Evolutionary conservation across 2,888 invertebrate species (phyloP).

Genomic region (Dendrolimus pini): DNA sequence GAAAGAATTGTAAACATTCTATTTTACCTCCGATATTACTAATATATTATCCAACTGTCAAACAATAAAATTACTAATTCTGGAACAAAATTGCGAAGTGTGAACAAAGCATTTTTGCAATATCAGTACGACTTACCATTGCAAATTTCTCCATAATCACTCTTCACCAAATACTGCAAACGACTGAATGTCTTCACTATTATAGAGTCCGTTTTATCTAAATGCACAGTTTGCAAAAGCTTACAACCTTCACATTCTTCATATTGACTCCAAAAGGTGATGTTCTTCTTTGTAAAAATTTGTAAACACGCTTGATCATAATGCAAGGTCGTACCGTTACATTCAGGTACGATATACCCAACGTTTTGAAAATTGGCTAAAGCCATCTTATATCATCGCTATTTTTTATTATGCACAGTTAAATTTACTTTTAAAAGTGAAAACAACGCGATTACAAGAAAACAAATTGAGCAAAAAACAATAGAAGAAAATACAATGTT

Average conservation of each 20-base stretch:
- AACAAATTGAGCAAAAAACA: too few species aligned
- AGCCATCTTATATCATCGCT: constrained; percentile 34
- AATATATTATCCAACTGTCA: too few species aligned
- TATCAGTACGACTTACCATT: constrained; percentile 40
- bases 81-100: constrained; percentile 15
- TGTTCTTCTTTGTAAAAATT: constrained; percentile 38
- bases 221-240: constrained; percentile 32
- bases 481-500: too few species aligned
- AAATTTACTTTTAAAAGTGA: too few species aligned
- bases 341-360: constrained; percentile 49
- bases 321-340: constrained; percentile 42
- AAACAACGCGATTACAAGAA: too few species aligned
- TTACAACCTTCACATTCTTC: constrained; percentile 62
- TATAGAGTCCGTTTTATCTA: constrained; percentile 29
- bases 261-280: constrained; percentile 61
- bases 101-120: background rate
- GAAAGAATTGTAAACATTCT: too few species aligned
- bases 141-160: constrained; percentile 44
- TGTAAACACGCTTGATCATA: constrained; percentile 67
- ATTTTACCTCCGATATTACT: too few species aligned
- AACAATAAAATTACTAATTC: constrained; percentile 4
- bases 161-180: constrained; percentile 40
- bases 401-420: background rate
- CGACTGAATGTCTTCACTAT: constrained; percentile 51
- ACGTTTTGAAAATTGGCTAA: constrained; percentile 55